A percentile compares a stretch with the other conserved stretches of the same genome.
phyloP scores from a whole-genome alignment of 2,797 vertebrate species.

The Melanotaenia nigrans region DNA sequence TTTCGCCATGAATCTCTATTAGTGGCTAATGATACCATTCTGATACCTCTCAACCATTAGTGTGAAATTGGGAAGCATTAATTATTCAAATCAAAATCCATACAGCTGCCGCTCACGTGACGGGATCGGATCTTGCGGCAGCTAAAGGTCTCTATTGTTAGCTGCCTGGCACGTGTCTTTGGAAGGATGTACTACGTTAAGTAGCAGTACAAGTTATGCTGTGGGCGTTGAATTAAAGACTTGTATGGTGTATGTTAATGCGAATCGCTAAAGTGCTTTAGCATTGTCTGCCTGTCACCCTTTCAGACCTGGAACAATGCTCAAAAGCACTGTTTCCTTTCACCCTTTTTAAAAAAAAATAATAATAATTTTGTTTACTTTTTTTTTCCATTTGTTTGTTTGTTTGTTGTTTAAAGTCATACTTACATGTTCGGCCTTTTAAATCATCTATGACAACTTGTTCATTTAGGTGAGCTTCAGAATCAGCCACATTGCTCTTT shows the following conservation, averaged over 20 bases:
- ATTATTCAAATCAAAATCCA: constrained; percentile 83
- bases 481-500: constrained; percentile 43
- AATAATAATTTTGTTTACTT: no score
- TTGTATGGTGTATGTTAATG: background rate
- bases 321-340: background rate
- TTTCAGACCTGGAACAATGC: background rate
- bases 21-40: constrained; percentile 82
- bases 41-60: constrained; percentile 81
- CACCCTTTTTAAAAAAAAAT: background rate
- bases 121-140: constrained; percentile 21
- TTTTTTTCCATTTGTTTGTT: no score
- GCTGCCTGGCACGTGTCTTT: constrained; percentile 28
- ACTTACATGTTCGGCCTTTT: background rate
- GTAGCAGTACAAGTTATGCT: constrained; percentile 27
- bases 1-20: constrained; percentile 85
- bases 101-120: constrained; percentile 70
- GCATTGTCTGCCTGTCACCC: background rate
- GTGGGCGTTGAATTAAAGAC: background rate
- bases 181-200: constrained; percentile 16
- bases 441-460: background rate
- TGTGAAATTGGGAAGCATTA: constrained; percentile 81
- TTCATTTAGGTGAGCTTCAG: constrained; percentile 43
- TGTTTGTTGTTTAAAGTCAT: background rate
- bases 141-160: constrained; percentile 51
- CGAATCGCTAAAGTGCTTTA: background rate